A percentile compares a stretch with the other conserved stretches of the same genome.
Evolutionary conservation across 2,113 vertebrate genomes (phyloP).

Genomic region (Rhinogobius similis): DNA sequence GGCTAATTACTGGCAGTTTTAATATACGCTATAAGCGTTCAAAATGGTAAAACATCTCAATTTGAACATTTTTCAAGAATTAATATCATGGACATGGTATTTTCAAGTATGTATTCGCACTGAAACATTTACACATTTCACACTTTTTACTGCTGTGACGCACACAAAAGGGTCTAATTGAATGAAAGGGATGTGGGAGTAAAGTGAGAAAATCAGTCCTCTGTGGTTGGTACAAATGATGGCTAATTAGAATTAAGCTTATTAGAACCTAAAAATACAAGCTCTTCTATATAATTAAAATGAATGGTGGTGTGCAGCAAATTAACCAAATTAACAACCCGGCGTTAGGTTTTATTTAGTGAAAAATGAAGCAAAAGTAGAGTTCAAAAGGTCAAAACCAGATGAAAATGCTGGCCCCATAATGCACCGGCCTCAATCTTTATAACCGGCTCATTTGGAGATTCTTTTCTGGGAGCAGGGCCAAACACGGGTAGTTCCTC

Average conservation of each 20-base stretch:
- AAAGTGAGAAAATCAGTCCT: slow-evolving; percentile 14
- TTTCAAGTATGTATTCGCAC: neutral
- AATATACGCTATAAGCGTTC: no score
- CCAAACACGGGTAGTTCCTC: slow-evolving; percentile 32
- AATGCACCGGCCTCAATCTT: slow-evolving; percentile 31
- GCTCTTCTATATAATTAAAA: slow-evolving; percentile 27
- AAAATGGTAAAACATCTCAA: neutral
- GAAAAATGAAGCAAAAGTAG: slow-evolving; percentile 40
- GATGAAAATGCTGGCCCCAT: neutral
- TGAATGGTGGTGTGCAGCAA: slow-evolving; percentile 40
- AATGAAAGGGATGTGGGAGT: neutral
- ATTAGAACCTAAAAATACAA: slow-evolving; percentile 48
- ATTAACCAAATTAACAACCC: slow-evolving; percentile 44
- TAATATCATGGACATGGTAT: neutral
- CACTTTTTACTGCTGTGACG: neutral
- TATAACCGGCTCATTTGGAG: slow-evolving; percentile 19
- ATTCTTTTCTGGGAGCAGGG: slow-evolving; percentile 55
- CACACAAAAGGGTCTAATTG: neutral
- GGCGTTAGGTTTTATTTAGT: slow-evolving; percentile 45
- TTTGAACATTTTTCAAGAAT: neutral
- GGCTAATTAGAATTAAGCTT: slow-evolving; percentile 46
- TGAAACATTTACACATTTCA: neutral
- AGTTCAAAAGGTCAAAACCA: slow-evolving; percentile 40
- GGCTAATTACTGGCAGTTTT: no score
- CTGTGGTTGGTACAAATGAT: slow-evolving; percentile 29